Evolutionary conservation across 2,113 vertebrate genomes (phyloP), one percentile per base, ranked within the genome.

Genomic region (Ceuthmochares aereus): DNA sequence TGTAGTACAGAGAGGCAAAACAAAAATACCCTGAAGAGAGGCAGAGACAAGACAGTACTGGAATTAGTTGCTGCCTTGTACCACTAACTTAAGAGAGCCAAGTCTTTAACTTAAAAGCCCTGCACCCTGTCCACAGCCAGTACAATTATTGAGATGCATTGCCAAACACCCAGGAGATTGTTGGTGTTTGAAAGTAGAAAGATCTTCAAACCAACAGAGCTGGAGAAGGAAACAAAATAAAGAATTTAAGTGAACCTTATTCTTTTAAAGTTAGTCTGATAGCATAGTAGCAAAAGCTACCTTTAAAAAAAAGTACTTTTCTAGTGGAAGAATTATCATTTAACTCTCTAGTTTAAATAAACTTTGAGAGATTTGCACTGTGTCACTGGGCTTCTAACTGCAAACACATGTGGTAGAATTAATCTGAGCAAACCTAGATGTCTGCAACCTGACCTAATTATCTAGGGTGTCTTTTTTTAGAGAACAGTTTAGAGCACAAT

Each of bases 41-140:
- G 51, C 16, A 75, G 37, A 64, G 17, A 59, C 0, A 0, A 43
- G 26, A 67, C 0, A 1, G 26, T 56, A 14, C 22, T 54, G 22
- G 17, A 29, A 42, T 36, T 68, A 59, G 27, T 2, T 73, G 17
- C 15, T 40, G 60, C 47, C 25, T 56, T 34, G 63, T 11, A 52
- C 8, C 17, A 37, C 25, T 68, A 30, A 52, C 14, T 84, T 52
- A 29, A 72, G 12, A 82, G 20, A 94, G 7, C 7, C 9, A 36
- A 58, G 9, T 7, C 32, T 59, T 68, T 42, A 68, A 13, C 25
- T 78, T 22, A 63, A 18, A 12, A 62, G 20, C 30, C 47, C 81
- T 51, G 16, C 32, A 32, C 29, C 3, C 54, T 73, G 9, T 14
- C 36, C 14, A 19, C 20, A 73, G 29, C 25, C 60, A 43, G 14